These are phyloP conservation scores for Penaeus indicus DNA, from an alignment of 1,140 invertebrate species.

Conservation along the genomic window DNA sequence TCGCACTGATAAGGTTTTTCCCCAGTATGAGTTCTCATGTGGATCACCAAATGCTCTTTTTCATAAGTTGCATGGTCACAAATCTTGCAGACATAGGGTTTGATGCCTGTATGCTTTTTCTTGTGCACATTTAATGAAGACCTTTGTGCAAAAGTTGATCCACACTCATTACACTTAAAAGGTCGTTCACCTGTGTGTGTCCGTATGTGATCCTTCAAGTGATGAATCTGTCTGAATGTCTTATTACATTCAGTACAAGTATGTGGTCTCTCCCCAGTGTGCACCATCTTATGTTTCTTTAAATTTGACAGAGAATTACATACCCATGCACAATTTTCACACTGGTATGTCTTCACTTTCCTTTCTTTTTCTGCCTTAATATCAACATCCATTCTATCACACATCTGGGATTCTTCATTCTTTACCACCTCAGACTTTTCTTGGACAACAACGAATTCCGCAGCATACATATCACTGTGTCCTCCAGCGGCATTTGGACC, in stretches of 20 bases:
- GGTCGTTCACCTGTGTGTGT: constrained; percentile 51
- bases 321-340: constrained; percentile 34
- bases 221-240: constrained; percentile 46
- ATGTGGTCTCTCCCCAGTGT: constrained; percentile 40
- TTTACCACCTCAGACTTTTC: background rate
- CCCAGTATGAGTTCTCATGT: constrained; percentile 55
- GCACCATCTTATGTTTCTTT: constrained; percentile 48
- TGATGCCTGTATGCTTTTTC: constrained; percentile 42
- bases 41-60: constrained; percentile 34
- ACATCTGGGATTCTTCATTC: no score
- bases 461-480: background rate
- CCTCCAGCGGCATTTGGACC: background rate
- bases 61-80: constrained; percentile 40
- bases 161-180: constrained; percentile 50
- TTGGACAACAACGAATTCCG: background rate
- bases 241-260: constrained; percentile 34
- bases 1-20: constrained; percentile 61
- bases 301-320: constrained; percentile 26
- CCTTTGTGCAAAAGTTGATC: constrained; percentile 36
- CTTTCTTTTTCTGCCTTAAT: background rate
- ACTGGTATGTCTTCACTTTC: constrained; percentile 21
- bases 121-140: constrained; percentile 46
- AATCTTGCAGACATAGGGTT: constrained; percentile 24
- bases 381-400: background rate
- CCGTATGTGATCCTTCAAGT: constrained; percentile 40